Conservation (phyloP, 2,888 invertebrate species). For the Hymenopus coronatus region DNA sequence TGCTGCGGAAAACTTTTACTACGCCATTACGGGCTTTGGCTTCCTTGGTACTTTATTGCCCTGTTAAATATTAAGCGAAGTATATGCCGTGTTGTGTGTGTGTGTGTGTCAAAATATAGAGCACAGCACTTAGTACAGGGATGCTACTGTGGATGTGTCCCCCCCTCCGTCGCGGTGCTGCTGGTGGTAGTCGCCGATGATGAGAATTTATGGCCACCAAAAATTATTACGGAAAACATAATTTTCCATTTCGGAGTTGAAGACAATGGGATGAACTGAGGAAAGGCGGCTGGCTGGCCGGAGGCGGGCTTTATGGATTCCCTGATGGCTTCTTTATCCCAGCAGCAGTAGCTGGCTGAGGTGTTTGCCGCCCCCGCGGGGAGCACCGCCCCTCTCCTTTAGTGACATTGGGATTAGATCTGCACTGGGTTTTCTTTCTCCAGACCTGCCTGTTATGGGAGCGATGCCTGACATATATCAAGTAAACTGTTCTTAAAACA, state of each 20-base stretch:
- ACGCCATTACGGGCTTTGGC: conserved; percentile 15
- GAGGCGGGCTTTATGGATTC: conserved; percentile 8
- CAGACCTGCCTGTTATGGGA: neutral
- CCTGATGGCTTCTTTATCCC: conserved; percentile 7
- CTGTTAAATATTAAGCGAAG: conserved; percentile 29
- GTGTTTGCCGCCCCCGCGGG: neutral
- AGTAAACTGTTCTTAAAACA: too few species aligned
- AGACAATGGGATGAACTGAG: conserved; percentile 18
- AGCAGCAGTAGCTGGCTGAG: conserved; percentile 20
- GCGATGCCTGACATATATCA: neutral
- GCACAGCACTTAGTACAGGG: conserved; percentile 7
- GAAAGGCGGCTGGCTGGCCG: neutral
- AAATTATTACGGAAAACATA: conserved; percentile 24
- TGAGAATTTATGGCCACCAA: conserved; percentile 26
- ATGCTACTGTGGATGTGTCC: neutral
- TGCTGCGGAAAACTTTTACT: conserved; percentile 21
- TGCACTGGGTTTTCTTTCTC: neutral
- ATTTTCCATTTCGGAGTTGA: conserved; percentile 16
- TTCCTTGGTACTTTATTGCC: conserved; percentile 22
- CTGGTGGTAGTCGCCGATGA: conserved; percentile 11
- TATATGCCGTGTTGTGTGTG: conserved; percentile 12
- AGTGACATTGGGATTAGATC: neutral
- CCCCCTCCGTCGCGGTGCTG: neutral
- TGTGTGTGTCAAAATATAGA: conserved; percentile 21
- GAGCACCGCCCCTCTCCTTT: neutral